Base-by-base conservation (phyloP, 2,797 vertebrate species). In the Coracias cyanogaster region DNA sequence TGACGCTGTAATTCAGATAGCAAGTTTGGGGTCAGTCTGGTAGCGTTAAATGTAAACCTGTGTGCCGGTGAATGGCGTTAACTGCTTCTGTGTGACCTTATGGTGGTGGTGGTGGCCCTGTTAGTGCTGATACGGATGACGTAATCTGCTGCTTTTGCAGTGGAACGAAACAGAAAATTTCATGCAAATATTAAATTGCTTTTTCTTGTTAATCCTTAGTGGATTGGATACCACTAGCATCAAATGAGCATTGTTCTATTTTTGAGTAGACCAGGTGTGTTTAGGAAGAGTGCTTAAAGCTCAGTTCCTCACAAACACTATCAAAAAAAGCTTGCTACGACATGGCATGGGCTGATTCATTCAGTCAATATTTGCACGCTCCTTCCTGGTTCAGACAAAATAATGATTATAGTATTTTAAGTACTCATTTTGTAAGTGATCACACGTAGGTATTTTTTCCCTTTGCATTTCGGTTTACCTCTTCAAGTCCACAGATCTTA, bases 401-500 rank as follows among this genome's bases (percentile, higher is more conserved):
- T 81, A 88, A 64, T 11, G n/a, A 91, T 88, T 60, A 18, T 19
- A 45, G 49, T 86, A 66, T 97, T 97, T 96, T 89, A 92, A 95
- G 66, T 79, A 57, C 90, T 88, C 82, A 28, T 91, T 97, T 96
- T 89, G 87, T 89, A 87, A 97, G 89, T 90, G 96, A 78, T 96
- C 94, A 89, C 81, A 52, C 76, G 35, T 12, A 71, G 79, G 39
- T 95, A 89, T 96, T 95, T 79, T 60, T 83, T n/a, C 51, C 61
- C 85, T 96, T 94, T 94, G 96, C 94, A 94, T 97, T 96, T 95
- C 82, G 76, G 93, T 97, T 97, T 98, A 67, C 96, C 86, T 97
- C 95, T 98, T 97, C 92, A 97, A 97, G 89, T 83, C 90, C 62
- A 45, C 97, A 98, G 97, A 98, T 98, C 97, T 97, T 96, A 91